Evolutionary conservation across 2,113 vertebrate species (phyloP), one percentile per base, ranked within the genome.

Genomic region (Bambusicola thoracicus): DNA sequence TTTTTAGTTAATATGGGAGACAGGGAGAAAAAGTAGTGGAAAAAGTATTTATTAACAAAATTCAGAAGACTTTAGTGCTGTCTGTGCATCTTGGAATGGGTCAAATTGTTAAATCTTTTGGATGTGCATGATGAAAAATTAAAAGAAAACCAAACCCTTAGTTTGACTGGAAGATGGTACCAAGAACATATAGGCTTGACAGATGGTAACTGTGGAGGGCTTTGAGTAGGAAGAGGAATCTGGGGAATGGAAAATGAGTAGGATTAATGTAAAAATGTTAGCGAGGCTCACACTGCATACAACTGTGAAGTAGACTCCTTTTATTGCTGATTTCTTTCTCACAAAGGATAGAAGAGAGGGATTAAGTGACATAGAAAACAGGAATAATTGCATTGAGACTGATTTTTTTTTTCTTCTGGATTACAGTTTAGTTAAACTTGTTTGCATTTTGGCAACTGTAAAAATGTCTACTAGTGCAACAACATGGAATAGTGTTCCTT

Each of bases 231-330:
- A 27, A 68, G 49, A 79, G 44, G 49, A 78, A 48, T 4, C 15
- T 1, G 19, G 53, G 10, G 44, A 69, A 56, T 30, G 11, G 20
- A 55, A 69, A 74, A 21, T 10, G 0, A 46, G 4, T 56, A 1
- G 24, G 17, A 74, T 61, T 51, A 77, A 87, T 15, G 53, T 7
- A 48, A 73, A n/a, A 7, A 14, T n/a, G 56, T 51, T 24, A 49
- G 36, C 38, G 44, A 67, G 32, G 21, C 27, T 53, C 38, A 16
- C 15, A 5, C 22, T 11, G 16, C 30, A 36, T 30, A 32, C 3
- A 56, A 32, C 44, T 17, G 36, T 14, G 20, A 38, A n/a, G 17
- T 41, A 25, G 29, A 55, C 13, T 32, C 53, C 53, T 85, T 38
- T 40, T 59, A 34, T 38, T 36, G 53, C 61, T 41, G 44, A 20